Evolutionary conservation across 1,140 invertebrate species (phyloP), one percentile per base, ranked within the genome.

Genomic region (Pollicipes pollicipes): DNA sequence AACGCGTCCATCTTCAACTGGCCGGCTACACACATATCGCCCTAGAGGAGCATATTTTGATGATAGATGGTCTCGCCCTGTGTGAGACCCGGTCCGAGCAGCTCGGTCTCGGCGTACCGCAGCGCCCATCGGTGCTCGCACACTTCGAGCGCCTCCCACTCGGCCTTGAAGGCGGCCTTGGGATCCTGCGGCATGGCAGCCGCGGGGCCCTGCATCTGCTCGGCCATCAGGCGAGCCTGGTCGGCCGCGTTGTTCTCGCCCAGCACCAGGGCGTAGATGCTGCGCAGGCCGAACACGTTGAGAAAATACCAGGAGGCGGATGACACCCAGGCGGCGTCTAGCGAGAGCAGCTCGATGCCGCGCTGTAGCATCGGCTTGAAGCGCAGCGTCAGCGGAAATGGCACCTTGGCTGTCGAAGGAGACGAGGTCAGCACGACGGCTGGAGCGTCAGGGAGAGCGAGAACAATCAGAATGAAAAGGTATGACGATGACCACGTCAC

Each of bases 271-370:
- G 93, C 90, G 79, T 99, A 99, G 78, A 99, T 98, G 72, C 94
- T 97, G 68, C 97, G 84, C 29, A 99, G 83, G 68, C 97, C 97
- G 84, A 99, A 99, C 0, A 99, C 95, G 82, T 99, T 99, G 0
- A 99, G 85, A 79, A 99, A 99, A 82, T 99, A 99, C 97, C 97
- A 99, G 0, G 96, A 99, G 8, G 95, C 97, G 0, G 95, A 98
- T 0, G 96, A 98, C 0, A 99, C 97, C 97, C 97, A 99, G 21
- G 96, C 94, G 29, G 97, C 95, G 83, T 99, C 97, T 58, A 99
- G 78, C 31, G 95, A 95, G 13, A 87, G 84, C 32, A 99, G 81
- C 80, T 99, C 96, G 71, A 99, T 90, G 63, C 97, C 97, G 78
- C 97, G 83, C 84, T 99, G 97, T 71, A 99, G 83, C 97, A 99